Conservation (phyloP, 1,140 invertebrate genomes). For the Subanguina moxae region DNA sequence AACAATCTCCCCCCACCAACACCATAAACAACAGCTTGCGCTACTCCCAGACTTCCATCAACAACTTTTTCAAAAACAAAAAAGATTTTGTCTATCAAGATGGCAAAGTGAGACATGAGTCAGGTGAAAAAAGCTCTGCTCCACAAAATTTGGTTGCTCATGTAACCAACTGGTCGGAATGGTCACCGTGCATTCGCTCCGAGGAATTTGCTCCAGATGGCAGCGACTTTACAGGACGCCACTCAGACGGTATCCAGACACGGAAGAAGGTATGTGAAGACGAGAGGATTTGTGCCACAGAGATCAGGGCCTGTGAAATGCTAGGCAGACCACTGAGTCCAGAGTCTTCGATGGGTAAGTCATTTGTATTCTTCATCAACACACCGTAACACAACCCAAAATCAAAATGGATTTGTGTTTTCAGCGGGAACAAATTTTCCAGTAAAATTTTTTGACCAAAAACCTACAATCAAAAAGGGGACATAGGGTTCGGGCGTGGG, state of each 20-base stretch:
- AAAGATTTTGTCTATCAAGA: slow-evolving; percentile 4
- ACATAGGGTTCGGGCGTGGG: too few species aligned
- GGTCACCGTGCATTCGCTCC: slow-evolving; percentile 22
- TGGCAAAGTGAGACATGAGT: slow-evolving; percentile 2
- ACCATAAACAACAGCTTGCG: not conserved
- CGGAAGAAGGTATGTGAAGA: slow-evolving; percentile 31
- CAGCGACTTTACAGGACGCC: slow-evolving; percentile 5
- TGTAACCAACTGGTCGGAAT: slow-evolving; percentile 29
- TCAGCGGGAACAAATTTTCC: not conserved
- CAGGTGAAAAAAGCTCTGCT: slow-evolving; percentile 20
- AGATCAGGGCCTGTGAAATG: slow-evolving; percentile 12
- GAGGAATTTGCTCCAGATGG: not conserved
- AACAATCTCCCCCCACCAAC: not conserved
- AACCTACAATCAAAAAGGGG: too few species aligned
- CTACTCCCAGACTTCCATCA: not conserved
- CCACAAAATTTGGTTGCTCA: too few species aligned
- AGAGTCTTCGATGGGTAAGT: slow-evolving; percentile 21
- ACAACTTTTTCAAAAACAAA: not conserved
- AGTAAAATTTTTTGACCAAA: not conserved
- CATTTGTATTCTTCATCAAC: too few species aligned
- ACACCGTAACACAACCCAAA: too few species aligned
- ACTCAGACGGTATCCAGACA: slow-evolving; percentile 3
- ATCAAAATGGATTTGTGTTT: too few species aligned
- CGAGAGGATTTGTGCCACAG: slow-evolving; percentile 29
- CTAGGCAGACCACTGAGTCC: slow-evolving; percentile 13